A percentile compares a stretch with the other conserved stretches of the same genome.
phyloP scores from a whole-genome alignment of 2,888 invertebrate genomes.

The Macrophya annulata region DNA sequence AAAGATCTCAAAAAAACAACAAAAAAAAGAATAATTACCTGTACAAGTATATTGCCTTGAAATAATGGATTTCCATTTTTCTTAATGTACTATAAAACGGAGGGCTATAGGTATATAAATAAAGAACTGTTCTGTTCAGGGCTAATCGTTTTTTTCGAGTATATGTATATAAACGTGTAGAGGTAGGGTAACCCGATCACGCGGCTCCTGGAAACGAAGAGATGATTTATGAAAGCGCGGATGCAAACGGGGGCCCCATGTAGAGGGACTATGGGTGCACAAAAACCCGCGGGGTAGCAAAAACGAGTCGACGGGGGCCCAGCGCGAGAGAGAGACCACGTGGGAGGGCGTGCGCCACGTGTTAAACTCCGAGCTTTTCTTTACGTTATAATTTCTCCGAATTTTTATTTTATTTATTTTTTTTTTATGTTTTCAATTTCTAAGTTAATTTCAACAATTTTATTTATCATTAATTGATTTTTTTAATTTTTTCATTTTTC shows the following conservation, averaged over 20 bases:
- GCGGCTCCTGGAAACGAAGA: conserved; percentile 58
- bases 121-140: not conserved
- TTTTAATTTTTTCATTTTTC: too few relatives aligned
- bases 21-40: not conserved
- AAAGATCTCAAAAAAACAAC: not conserved
- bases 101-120: not conserved
- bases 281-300: conserved; percentile 57
- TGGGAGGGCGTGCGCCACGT: conserved; percentile 61
- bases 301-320: conserved; percentile 54
- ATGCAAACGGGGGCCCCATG: conserved; percentile 57
- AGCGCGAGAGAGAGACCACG: conserved; percentile 52
- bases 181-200: conserved; percentile 19
- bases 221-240: conserved; percentile 67
- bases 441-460: not conserved
- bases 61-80: conserved; percentile 8
- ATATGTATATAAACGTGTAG: not conserved
- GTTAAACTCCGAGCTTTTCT: conserved; percentile 43
- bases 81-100: conserved; percentile 11
- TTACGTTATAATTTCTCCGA: not conserved
- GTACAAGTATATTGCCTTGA: not conserved
- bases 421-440: not conserved
- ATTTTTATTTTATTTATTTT: not conserved
- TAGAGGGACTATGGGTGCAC: conserved; percentile 55
- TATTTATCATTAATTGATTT: not conserved
- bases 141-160: not conserved